Evolutionary conservation across 1,140 invertebrate genomes (phyloP).

Genomic region (Eriosoma lanigerum): DNA sequence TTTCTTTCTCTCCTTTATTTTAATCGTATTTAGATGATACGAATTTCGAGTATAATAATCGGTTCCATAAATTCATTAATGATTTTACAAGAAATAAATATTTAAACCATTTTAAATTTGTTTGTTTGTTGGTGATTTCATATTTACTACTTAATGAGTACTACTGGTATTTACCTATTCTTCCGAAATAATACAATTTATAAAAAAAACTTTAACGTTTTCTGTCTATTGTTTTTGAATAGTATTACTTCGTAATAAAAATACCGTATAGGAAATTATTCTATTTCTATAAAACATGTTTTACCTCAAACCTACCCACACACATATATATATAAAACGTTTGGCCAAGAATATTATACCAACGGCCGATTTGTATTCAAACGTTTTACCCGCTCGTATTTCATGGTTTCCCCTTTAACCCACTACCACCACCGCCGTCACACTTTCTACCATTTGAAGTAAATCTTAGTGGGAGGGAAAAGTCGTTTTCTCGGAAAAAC

Average conservation of each 20-base stretch:
- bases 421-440: background rate
- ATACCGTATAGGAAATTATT: conserved; percentile 24
- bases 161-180: background rate
- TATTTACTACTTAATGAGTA: background rate
- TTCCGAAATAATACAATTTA: background rate
- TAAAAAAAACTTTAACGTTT: background rate
- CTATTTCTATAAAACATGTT: conserved; percentile 11
- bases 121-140: background rate
- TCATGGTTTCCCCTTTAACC: conserved; percentile 32
- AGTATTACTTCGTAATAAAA: background rate
- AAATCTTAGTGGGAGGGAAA: conserved; percentile 3
- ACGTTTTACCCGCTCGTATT: conserved; percentile 49
- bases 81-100: too few relatives aligned
- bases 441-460: background rate
- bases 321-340: conserved; percentile 18
- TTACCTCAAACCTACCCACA: background rate
- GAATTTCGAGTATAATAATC: background rate
- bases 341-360: conserved; percentile 9
- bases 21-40: background rate
- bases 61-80: background rate
- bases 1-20: background rate
- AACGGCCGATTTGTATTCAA: conserved; percentile 46
- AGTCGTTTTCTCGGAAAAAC: conserved; percentile 45
- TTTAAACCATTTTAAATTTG: too few relatives aligned
- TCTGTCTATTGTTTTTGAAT: background rate